Percentiles rank a stretch among this genome's conserved stretches.
Conservation (phyloP, 2,797 vertebrate genomes). For the Chloroceryle amazona region DNA sequence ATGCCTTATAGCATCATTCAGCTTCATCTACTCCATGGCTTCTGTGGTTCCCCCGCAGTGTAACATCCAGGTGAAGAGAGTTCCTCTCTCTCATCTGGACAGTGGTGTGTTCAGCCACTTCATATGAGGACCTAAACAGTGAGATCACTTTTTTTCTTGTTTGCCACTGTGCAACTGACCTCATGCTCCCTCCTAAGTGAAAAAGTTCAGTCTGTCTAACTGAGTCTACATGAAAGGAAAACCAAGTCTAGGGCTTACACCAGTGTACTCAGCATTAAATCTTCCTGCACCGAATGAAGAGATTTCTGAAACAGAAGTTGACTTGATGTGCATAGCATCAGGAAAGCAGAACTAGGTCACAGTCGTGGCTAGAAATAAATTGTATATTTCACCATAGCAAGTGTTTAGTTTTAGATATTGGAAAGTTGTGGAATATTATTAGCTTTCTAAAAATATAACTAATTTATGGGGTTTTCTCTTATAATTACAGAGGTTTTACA, state of each 20-base stretch:
- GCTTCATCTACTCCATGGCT: background rate
- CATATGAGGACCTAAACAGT: background rate
- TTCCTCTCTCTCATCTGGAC: background rate
- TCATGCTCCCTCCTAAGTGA: background rate
- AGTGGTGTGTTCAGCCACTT: background rate
- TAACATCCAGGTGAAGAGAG: background rate
- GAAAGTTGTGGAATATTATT: background rate
- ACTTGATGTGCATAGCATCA: background rate
- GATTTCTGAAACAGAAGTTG: background rate
- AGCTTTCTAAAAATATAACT: background rate
- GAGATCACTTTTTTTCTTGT: background rate
- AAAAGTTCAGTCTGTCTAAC: background rate
- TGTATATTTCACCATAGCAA: background rate
- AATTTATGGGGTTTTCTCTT: background rate
- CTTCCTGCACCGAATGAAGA: background rate
- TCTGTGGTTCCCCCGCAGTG: background rate
- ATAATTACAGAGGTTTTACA: background rate
- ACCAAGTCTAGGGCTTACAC: background rate
- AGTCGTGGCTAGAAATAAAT: background rate
- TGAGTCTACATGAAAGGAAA: background rate
- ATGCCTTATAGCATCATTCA: background rate
- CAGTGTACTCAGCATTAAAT: background rate
- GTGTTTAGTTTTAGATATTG: background rate
- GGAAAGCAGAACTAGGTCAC: conserved; percentile 24
- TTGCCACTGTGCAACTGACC: background rate